Evolutionary conservation across 2,888 invertebrate genomes (phyloP), one percentile per base, ranked within the genome.

Genomic region (Phaonia tiefii): DNA sequence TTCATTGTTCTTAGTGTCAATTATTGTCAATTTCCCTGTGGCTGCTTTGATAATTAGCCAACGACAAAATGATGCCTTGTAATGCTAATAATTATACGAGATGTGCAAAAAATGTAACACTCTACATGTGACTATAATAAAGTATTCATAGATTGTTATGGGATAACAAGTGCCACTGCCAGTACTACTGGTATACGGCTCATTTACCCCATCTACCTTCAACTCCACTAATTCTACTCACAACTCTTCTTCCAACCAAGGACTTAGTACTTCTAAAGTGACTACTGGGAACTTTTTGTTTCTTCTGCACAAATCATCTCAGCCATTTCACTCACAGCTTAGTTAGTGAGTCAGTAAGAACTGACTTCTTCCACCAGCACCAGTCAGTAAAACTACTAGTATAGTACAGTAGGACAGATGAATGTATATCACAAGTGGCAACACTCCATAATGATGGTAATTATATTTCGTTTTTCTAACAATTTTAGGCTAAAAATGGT

Each of bases 401-500:
- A n/a, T 37, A 37, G 44, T 44, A 11, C 11, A n/a, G 26, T 26
- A 26, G n/a, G n/a, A 2, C 3, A 22, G 17, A 39, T 63, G 39
- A 37, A 22, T 63, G n/a, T 31, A 39, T 3, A 42, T 49, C 63
- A 74, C 78, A 44, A 79, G 85, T 83, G 87, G 86, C 87, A 86
- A 88, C 88, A 89, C 88, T 88, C 89, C 89, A 88, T 89, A 89
- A 89, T 89, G 89, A 89, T 87, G 85, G 88, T 87, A 89, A 89
- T 89, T 89, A 89, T 88, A 86, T 88, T 87, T 89, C 89, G 89
- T 88, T 89, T 89, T 89, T 86, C 88, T 88, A 87, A 87, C 89
- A 88, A 88, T 89, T 88, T 88, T 72, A 81, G 81, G 75, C 78
- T 81, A 81, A 78, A 77, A 81, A 81, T 81, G 80, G 71, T 65